These are phyloP conservation scores for Galemys pyrenaicus DNA, from an alignment of 2,113 vertebrate species.

Conservation along the genomic window DNA sequence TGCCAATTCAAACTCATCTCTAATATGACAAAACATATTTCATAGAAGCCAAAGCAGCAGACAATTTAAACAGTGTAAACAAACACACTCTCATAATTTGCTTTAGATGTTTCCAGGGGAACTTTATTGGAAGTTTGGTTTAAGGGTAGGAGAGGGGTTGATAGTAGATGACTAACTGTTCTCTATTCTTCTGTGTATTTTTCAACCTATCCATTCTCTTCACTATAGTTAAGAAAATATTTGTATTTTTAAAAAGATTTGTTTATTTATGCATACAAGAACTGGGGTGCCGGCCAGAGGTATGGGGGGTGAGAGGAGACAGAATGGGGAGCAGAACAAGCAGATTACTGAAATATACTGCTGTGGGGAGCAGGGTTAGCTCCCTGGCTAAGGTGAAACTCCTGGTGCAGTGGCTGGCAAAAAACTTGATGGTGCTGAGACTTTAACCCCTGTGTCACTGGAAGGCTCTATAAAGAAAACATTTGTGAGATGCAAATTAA, in stretches of 20 bases:
- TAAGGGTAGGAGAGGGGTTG: neutral
- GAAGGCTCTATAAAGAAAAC: too few relatives aligned
- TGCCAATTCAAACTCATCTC: neutral
- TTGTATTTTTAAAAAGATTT: too few relatives aligned
- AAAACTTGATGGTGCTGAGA: too few relatives aligned
- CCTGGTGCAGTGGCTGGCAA: too few relatives aligned
- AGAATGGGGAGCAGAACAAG: too few relatives aligned
- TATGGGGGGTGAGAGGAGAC: too few relatives aligned
- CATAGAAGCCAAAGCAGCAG: neutral
- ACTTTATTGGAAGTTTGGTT: neutral
- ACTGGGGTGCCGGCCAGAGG: too few relatives aligned
- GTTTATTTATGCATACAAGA: too few relatives aligned
- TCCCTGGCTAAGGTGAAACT: too few relatives aligned
- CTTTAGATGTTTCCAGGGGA: neutral
- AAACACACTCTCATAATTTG: neutral
- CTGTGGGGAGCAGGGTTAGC: too few relatives aligned
- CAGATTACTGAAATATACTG: too few relatives aligned
- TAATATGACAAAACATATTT: neutral
- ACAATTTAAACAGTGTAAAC: neutral
- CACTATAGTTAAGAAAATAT: neutral
- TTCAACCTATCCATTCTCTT: neutral
- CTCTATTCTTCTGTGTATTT: neutral
- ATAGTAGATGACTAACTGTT: rapidly evolving
- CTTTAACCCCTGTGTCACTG: too few relatives aligned
- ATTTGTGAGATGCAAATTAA: neutral